Evolutionary conservation across 2,888 invertebrate genomes (phyloP), one percentile per base, ranked within the genome.

Genomic region (Drosophila histrio): DNA sequence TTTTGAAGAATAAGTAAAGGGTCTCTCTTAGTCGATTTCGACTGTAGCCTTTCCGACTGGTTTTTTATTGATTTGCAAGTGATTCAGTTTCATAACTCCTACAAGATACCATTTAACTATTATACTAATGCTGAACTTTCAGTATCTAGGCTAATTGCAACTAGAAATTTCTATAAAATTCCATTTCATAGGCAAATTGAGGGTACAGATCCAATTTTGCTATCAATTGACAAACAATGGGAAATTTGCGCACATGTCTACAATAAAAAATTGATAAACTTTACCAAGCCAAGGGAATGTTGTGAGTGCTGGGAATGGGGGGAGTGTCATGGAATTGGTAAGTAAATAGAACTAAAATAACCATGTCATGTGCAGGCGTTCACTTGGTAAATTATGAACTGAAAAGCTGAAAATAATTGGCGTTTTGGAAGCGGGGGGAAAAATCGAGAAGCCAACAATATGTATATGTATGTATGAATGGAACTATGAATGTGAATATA

Each of bases 361-460:
- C 13, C 15, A 53, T 26, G 68, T 41, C 73, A 83, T 84, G 70
- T 81, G 79, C 81, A 64, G 58, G 19, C 53, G 63, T 78, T 70
- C 74, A 66, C 85, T 72, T 82, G 58, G 22, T 72, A 63, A 79
- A 84, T 84, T 69, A 73, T 80, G 32, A 30, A 80, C 62, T 39
- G 7, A 53, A 67, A 49, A 65, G 41, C 60, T 82, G 50, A 63
- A 79, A 59, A 64, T 83, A 86, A 86, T 83, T 86, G 79, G 62
- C 77, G 67, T 63, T 70, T 34, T 19, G 15, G n/a, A n/a, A n/a
- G n/a, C n/a, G n/a, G 13, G 3, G 11, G 17, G 8, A 7, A 17
- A n/a, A 22, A 15, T n/a, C n/a, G 4, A 15, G 9, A 15, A 21
- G 13, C 11, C 53, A 53, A 24, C 26, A 44, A 24, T 22, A 22